A percentile compares a stretch with the other conserved stretches of the same genome.
These are phyloP conservation scores for Heliconius melpomene DNA, from an alignment of 1,140 invertebrate species.

Conservation along the genomic window DNA sequence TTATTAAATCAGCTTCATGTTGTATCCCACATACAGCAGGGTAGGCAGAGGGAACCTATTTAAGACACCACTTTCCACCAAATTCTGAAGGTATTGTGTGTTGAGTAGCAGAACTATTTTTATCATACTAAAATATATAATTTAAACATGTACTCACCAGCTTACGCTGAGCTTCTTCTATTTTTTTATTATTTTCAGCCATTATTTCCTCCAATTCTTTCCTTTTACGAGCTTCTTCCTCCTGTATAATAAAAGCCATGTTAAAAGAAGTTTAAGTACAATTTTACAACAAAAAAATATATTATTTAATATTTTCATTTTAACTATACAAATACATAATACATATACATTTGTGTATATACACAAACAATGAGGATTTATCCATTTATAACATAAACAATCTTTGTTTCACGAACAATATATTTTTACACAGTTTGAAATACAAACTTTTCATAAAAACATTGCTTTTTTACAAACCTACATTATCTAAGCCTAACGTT, in stretches of 20 bases:
- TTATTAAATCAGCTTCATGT: too few species aligned
- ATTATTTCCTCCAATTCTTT: constrained; percentile 97
- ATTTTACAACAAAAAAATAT: constrained; percentile 21
- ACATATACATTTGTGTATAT: background rate
- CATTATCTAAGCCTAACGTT: constrained; percentile 12
- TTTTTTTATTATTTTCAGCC: constrained; percentile 98
- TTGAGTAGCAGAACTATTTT: too few species aligned
- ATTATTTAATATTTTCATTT: constrained; percentile 12
- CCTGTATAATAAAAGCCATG: constrained; percentile 85
- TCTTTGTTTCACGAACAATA: background rate
- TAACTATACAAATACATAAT: constrained; percentile 3
- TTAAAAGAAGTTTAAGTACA: constrained; percentile 48
- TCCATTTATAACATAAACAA: constrained; percentile 7
- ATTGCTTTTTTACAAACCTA: constrained; percentile 24
- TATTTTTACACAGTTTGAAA: background rate
- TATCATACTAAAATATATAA: too few species aligned
- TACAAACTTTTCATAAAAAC: background rate
- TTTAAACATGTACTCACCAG: constrained; percentile 84
- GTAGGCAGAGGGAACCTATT: too few species aligned
- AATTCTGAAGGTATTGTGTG: too few species aligned
- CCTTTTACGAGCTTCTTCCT: constrained; percentile 96
- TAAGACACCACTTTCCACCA: too few species aligned
- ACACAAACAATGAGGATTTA: background rate
- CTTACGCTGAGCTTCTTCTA: constrained; percentile 97
- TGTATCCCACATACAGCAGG: too few species aligned